Base-by-base conservation (phyloP, 2,888 invertebrate species). In the Drosophila macrospina region DNA sequence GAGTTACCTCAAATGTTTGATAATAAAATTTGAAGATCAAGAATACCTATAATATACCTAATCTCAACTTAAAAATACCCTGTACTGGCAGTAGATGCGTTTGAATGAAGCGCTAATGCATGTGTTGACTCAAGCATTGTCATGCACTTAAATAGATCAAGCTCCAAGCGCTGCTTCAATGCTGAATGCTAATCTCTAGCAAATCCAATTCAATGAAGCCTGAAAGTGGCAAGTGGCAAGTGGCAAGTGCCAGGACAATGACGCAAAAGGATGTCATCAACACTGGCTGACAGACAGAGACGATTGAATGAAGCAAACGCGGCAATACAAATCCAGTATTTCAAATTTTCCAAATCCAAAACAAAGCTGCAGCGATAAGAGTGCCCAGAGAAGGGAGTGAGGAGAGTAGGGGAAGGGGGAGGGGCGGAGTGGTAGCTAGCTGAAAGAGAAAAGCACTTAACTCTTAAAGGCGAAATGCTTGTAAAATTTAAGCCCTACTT, bases 401-500 rank as follows among this genome's bases (percentile, higher is more conserved):
- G 20, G 32, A 37, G 10, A 2, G 11, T 2, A 20, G 4, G 13
- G 16, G 6, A 3, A 2, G 20, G 20, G 24, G 32, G 5, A 0
- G 36, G 24, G 48, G 26, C 11, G n/a, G 39, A 1, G 39, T 2
- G 28, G 10, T 15, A 8, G 24, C 8, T 30, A 41, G 52, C 62
- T 56, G 64, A 71, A 82, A 61, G 80, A 67, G 80, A 88, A 83
- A 83, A 88, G 83, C 83, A 83, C 83, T 83, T 83, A 84, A 86
- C 83, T 88, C 88, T 84, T 84, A 84, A 84, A 84, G 83, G 84
- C 83, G 88, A 84, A 84, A 84, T 84, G 80, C 83, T 88, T 84
- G 83, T 84, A 84, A 88, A 88, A 88, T 84, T 84, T 84, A 84
- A 84, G 88, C 88, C 78, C 88, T 84, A 86, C 83, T 84, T 84